Evolutionary conservation across 2,113 vertebrate species (phyloP).

Genomic region (Neodon shergylaensis): DNA sequence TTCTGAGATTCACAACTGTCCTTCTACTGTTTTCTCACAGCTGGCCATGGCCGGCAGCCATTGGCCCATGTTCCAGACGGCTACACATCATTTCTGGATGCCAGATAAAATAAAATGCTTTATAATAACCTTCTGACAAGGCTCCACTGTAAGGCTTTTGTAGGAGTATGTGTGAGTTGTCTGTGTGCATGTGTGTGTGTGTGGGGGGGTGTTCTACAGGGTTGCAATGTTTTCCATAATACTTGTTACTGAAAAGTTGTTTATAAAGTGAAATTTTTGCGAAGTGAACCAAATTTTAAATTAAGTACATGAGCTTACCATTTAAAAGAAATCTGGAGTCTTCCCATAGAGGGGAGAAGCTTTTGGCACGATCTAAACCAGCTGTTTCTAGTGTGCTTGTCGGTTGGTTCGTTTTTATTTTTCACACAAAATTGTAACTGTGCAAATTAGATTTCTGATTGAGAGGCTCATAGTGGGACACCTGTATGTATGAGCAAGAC

Average conservation of each 20-base stretch:
- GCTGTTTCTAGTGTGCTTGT: constrained; percentile 14
- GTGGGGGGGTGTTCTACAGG: not conserved
- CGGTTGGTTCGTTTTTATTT: constrained; percentile 6
- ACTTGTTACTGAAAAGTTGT: constrained; percentile 10
- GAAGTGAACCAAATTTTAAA: constrained; percentile 46
- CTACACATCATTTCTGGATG: constrained; percentile 55
- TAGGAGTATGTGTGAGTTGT: not conserved
- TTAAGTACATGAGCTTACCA: constrained; percentile 28
- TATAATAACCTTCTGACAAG: constrained; percentile 47
- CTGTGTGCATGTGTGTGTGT: not conserved
- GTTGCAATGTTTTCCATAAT: not conserved
- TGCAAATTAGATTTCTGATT: not conserved
- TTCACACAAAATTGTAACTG: not conserved
- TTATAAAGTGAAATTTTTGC: constrained; percentile 64
- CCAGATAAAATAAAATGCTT: constrained; percentile 61
- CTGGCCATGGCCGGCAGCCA: constrained; percentile 35
- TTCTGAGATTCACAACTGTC: not conserved
- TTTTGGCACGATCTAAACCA: not conserved
- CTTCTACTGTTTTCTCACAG: not conserved
- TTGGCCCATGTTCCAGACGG: constrained; percentile 43
- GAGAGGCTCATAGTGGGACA: not conserved
- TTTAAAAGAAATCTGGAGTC: constrained; percentile 49
- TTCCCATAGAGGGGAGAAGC: not conserved
- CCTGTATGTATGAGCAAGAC: not conserved
- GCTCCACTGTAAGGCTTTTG: not conserved